Percentiles rank a stretch among this genome's conserved stretches.
Evolutionary conservation across 1,140 invertebrate genomes (phyloP).

Genomic region (Drosophila nigrodunni): DNA sequence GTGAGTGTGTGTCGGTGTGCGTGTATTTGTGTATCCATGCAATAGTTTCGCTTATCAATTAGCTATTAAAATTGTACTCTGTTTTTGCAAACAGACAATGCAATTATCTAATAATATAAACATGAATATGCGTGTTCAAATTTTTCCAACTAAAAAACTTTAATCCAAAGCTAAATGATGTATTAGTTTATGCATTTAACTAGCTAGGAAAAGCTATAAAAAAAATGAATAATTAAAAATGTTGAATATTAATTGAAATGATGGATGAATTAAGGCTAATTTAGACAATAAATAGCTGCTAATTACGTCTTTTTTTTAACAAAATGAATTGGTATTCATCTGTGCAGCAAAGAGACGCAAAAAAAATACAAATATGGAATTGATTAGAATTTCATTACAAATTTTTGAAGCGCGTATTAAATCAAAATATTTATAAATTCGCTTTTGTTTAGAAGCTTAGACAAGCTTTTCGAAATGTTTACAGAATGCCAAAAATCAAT

Average conservation of each 20-base stretch:
- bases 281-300: no score
- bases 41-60: slow-evolving; percentile 12
- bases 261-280: no score
- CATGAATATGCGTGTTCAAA: background rate
- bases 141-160: background rate
- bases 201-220: no score
- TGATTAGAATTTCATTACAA: no score
- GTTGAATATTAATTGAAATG: no score
- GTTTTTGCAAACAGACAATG: background rate
- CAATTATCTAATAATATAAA: background rate
- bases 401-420: background rate
- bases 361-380: no score
- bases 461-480: slow-evolving; percentile 18
- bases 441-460: background rate
- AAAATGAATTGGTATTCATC: no score
- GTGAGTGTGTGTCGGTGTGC: background rate
- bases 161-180: no score
- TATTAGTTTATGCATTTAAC: no score
- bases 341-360: no score
- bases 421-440: slow-evolving; percentile 17
- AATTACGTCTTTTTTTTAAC: no score
- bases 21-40: background rate
- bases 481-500: slow-evolving; percentile 42
- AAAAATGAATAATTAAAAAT: no score
- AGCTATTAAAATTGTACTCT: background rate